These are phyloP conservation scores for Blastobasis lacticolella DNA, from an alignment of 2,888 invertebrate species.

Conservation along the genomic window DNA sequence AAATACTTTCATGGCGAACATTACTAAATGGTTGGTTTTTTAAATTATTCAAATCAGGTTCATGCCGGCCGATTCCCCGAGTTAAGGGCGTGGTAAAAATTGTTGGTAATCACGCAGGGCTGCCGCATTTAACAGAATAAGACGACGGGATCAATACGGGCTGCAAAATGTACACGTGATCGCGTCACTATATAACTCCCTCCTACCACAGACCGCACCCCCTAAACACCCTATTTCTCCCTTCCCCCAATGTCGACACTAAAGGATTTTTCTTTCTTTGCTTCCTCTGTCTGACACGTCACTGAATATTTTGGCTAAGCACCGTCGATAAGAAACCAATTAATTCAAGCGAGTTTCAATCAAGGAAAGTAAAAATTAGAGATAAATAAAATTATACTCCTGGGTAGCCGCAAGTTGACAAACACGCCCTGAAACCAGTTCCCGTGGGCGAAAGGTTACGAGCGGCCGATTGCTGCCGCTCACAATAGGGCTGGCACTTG, in stretches of 20 bases:
- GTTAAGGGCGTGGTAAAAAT: constrained; percentile 2
- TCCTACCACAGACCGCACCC: constrained; percentile 57
- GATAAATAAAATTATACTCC: background rate
- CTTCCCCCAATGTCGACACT: constrained; percentile 50
- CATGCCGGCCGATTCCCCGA: constrained; percentile 12
- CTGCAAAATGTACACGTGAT: constrained; percentile 74
- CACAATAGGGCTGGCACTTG: constrained; percentile 13
- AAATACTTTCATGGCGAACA: too few relatives aligned
- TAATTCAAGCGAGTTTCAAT: too few relatives aligned
- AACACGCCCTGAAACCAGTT: constrained; percentile 49
- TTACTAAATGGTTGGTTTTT: too few relatives aligned
- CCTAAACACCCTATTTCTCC: constrained; percentile 55
- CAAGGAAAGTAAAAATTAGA: too few relatives aligned
- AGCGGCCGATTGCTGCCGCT: constrained; percentile 18
- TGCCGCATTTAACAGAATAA: constrained; percentile 50
- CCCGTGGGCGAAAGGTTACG: constrained; percentile 45
- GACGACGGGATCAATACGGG: constrained; percentile 67
- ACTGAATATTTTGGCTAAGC: constrained; percentile 9
- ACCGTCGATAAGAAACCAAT: too few relatives aligned
- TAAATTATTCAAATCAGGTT: too few relatives aligned
- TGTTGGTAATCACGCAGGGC: constrained; percentile 36
- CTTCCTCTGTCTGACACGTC: constrained; percentile 31
- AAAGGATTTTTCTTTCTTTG: constrained; percentile 52
- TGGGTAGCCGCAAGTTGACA: constrained; percentile 21
- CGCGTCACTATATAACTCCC: constrained; percentile 71